These are phyloP conservation scores for Barypeithes pellucidus DNA, from an alignment of 2,888 invertebrate species.

Conservation along the genomic window DNA sequence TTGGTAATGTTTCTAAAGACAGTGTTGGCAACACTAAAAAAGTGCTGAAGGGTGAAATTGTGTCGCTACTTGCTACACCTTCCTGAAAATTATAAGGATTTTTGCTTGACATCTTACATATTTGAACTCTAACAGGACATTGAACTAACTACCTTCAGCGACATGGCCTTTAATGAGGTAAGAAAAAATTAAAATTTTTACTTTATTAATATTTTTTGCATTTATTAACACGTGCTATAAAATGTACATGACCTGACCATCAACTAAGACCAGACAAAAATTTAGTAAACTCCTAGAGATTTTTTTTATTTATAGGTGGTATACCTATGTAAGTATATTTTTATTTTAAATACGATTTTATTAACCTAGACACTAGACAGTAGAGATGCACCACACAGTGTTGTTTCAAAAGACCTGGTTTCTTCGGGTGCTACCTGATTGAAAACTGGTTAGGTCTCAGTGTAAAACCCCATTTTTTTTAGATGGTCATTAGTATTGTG, in stretches of 20 bases:
- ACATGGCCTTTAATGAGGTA: slow-evolving; percentile 88
- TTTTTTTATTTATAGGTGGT: too few species aligned
- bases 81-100: not conserved
- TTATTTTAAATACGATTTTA: too few species aligned
- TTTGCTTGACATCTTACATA: slow-evolving; percentile 43
- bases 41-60: not conserved
- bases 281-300: too few species aligned
- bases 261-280: too few species aligned
- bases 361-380: not conserved
- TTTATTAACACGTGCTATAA: not conserved
- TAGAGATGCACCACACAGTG: not conserved
- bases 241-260: not conserved
- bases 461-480: too few species aligned
- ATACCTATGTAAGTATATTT: too few species aligned
- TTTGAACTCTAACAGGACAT: slow-evolving; percentile 67
- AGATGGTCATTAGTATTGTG: too few species aligned
- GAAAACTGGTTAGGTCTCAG: too few species aligned
- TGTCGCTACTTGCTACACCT: not conserved
- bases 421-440: too few species aligned
- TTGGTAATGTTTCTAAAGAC: too few species aligned
- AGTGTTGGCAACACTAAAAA: not conserved
- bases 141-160: slow-evolving; percentile 74
- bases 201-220: not conserved
- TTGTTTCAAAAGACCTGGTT: too few species aligned
- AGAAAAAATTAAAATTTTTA: slow-evolving; percentile 66